Evolutionary conservation across 2,888 invertebrate species (phyloP).

Genomic region (Brachyopa scutellaris): DNA sequence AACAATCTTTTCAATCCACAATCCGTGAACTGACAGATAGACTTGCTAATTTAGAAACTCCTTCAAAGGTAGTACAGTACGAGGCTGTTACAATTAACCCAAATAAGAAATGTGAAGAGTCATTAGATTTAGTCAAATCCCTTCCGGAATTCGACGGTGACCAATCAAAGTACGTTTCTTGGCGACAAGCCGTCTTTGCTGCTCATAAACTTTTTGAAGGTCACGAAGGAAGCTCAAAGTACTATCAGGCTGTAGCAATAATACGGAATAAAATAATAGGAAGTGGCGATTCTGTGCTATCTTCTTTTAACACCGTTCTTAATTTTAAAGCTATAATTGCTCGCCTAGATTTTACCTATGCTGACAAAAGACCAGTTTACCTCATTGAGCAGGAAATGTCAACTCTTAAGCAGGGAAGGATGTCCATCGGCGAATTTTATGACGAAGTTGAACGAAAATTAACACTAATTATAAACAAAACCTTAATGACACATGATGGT

Average conservation of each 20-base stretch:
- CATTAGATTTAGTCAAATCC: not conserved
- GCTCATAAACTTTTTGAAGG: constrained; percentile 46
- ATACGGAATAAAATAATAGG: not conserved
- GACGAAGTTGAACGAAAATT: constrained; percentile 16
- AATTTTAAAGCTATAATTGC: constrained; percentile 3
- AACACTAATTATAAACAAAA: constrained; percentile 20
- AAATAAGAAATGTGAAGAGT: not conserved
- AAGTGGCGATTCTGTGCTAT: not conserved
- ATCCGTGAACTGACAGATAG: constrained; percentile 13
- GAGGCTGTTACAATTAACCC: not conserved
- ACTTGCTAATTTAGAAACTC: constrained; percentile 18
- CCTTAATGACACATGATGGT: constrained; percentile 22
- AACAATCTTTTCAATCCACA: not conserved
- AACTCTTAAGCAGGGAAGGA: not conserved
- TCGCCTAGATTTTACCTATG: not conserved
- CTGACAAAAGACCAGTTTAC: constrained; percentile 7
- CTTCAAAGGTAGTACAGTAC: not conserved
- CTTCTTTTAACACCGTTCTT: constrained; percentile 9
- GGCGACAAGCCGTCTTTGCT: constrained; percentile 49
- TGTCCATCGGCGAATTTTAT: constrained; percentile 24
- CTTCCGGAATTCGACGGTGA: constrained; percentile 24
- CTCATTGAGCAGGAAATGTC: constrained; percentile 2
- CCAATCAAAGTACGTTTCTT: constrained; percentile 25
- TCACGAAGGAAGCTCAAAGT: constrained; percentile 42
- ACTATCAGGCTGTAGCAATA: constrained; percentile 54